These are phyloP conservation scores for Cylas formicarius DNA, from an alignment of 1,140 invertebrate genomes.

Conservation along the genomic window DNA sequence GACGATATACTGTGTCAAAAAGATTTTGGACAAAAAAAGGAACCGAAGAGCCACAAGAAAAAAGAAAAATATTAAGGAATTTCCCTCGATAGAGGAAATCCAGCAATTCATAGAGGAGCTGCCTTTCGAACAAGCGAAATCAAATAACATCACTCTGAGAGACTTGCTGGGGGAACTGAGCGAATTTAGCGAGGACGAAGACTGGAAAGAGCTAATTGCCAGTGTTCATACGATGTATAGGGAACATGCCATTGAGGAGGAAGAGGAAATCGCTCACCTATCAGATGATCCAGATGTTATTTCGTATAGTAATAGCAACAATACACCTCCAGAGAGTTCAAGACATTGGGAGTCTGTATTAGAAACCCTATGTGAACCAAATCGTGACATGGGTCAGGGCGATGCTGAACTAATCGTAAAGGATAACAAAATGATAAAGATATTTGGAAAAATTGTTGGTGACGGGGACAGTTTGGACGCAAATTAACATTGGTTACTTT, in stretches of 20 bases:
- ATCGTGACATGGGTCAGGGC: conserved; percentile 1
- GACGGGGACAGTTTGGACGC: conserved; percentile 4
- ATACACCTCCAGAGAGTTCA: neutral
- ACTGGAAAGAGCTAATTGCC: conserved; percentile 28
- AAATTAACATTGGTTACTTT: too few relatives aligned
- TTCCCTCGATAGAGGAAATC: conserved; percentile 26
- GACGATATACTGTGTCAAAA: conserved; percentile 17
- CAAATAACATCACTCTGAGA: conserved; percentile 17
- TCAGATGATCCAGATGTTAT: conserved; percentile 13
- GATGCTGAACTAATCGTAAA: neutral
- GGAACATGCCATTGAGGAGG: neutral
- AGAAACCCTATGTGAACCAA: neutral
- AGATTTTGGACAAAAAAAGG: conserved; percentile 18
- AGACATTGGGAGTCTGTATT: neutral
- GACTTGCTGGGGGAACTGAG: conserved; percentile 26
- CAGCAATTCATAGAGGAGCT: conserved; percentile 28
- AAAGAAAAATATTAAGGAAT: conserved; percentile 23
- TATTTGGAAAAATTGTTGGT: conserved; percentile 2
- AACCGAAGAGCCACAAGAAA: conserved; percentile 5
- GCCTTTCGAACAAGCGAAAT: conserved; percentile 18
- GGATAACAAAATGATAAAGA: conserved; percentile 1
- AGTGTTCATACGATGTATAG: conserved; percentile 23
- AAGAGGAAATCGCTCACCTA: conserved; percentile 11
- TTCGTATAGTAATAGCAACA: neutral
- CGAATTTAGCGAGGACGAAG: conserved; percentile 30